Conservation (phyloP, 2,113 vertebrate genomes). For the Echinops telfairi region DNA sequence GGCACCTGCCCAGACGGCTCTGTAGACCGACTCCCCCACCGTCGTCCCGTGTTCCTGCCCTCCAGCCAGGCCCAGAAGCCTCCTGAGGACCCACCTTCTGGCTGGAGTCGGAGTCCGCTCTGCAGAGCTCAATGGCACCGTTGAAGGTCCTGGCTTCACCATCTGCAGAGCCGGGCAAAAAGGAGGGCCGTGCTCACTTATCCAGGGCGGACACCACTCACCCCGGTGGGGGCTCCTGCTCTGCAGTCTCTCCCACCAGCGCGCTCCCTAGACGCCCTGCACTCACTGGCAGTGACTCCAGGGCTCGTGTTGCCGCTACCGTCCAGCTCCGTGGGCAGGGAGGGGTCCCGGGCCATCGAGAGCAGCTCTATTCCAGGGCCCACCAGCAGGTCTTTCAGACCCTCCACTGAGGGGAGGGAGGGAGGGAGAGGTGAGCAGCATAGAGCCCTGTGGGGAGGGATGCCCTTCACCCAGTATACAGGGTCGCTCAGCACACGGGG, state of each 20-base stretch:
- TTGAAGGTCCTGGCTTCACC: conserved; percentile 89
- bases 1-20: neutral
- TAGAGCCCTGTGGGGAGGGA: neutral
- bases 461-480: accelerated
- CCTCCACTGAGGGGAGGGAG: conserved; percentile 87
- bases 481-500: neutral
- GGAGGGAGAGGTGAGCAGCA: neutral
- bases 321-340: conserved; percentile 70
- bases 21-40: neutral
- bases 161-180: conserved; percentile 81
- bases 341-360: conserved; percentile 78
- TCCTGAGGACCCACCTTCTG: conserved; percentile 85
- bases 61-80: neutral
- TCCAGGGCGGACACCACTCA: neutral
- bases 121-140: conserved; percentile 87
- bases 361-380: conserved; percentile 85
- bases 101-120: conserved; percentile 76
- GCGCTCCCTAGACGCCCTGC: neutral
- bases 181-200: neutral
- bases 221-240: neutral
- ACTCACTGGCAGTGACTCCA: conserved; percentile 83
- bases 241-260: neutral
- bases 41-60: neutral
- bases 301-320: conserved; percentile 82
- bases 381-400: conserved; percentile 91